Evolutionary conservation across 2,113 vertebrate species (phyloP), one percentile per base, ranked within the genome.

Genomic region (Microtus richardsoni): DNA sequence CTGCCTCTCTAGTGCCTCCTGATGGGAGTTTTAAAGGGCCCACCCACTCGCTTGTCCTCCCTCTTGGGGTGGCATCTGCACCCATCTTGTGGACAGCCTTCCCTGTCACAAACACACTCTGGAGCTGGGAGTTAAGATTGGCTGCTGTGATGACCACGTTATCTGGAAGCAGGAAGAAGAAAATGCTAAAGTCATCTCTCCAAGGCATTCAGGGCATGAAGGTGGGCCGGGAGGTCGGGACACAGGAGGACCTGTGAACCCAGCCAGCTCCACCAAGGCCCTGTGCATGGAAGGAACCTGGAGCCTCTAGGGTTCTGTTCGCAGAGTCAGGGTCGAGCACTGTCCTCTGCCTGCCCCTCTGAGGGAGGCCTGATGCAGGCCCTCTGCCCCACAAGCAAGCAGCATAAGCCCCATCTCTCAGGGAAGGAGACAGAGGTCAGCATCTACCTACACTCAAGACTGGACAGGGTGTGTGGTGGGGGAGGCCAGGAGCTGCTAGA

Each of bases 321-420:
- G 10, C 30, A n/a, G 33, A 16, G 41, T 21, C 10, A 28, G 86
- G 6, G 62, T 52, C 0, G 0, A 39, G 68, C 2, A 0, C 7
- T 36, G 11, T 26, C 30, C 26, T 58, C 21, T 4, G 75, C 47
- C 80, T 10, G 41, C 13, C 2, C 24, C 7, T 0, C 52, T 28
- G 3, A 73, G 70, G n/a, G n/a, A 73, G n/a, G 70, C 8, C 3
- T n/a, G 9, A 36, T 73, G 70, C 33, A 70, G 68, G 33, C 68
- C 33, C 6, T 36, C 68, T 70, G 68, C 33, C 33, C 36, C 6
- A 6, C 28, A 58, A 21, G n/a, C 6, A 11, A 39, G 73, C 9
- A 0, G 39, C 30, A 1, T 7, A 5, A 2, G 11, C 16, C 39
- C 5, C 3, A 47, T 54, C 36, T 4, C 6, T 21, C 41, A 4